These are phyloP conservation scores for Linyphia triangularis DNA, from an alignment of 2,888 invertebrate species.

Conservation along the genomic window DNA sequence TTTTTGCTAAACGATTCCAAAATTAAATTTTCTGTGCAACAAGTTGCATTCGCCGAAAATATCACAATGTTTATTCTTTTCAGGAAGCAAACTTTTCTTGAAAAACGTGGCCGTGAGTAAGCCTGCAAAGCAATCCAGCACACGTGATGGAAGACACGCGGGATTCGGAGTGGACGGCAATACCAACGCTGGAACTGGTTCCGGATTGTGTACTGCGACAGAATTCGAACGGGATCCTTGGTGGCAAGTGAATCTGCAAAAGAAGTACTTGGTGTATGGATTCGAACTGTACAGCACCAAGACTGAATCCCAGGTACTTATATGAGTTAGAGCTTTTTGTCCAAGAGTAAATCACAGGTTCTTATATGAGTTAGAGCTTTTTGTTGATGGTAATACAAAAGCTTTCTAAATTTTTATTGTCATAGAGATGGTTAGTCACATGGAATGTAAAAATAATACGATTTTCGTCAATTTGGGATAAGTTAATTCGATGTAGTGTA, in stretches of 20 bases:
- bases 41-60: no score
- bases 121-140: slow-evolving; percentile 77
- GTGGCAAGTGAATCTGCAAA: slow-evolving; percentile 78
- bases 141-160: slow-evolving; percentile 74
- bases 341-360: slow-evolving; percentile 37
- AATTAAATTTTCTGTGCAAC: no score
- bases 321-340: neutral
- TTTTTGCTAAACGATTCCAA: no score
- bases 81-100: neutral
- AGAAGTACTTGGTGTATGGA: slow-evolving; percentile 77
- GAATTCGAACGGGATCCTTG: slow-evolving; percentile 77
- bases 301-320: slow-evolving; percentile 20
- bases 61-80: no score
- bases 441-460: no score
- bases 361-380: neutral
- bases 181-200: slow-evolving; percentile 28
- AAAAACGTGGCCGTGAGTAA: slow-evolving; percentile 77
- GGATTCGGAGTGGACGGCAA: slow-evolving; percentile 77
- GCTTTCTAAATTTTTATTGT: slow-evolving; percentile 6
- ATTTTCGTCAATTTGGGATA: no score
- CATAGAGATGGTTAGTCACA: no score
- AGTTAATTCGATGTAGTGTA: no score
- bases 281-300: slow-evolving; percentile 76
- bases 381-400: slow-evolving; percentile 10
- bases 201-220: slow-evolving; percentile 76